Evolutionary conservation across 2,888 invertebrate species (phyloP).

Genomic region (Pyrochroa serraticornis): DNA sequence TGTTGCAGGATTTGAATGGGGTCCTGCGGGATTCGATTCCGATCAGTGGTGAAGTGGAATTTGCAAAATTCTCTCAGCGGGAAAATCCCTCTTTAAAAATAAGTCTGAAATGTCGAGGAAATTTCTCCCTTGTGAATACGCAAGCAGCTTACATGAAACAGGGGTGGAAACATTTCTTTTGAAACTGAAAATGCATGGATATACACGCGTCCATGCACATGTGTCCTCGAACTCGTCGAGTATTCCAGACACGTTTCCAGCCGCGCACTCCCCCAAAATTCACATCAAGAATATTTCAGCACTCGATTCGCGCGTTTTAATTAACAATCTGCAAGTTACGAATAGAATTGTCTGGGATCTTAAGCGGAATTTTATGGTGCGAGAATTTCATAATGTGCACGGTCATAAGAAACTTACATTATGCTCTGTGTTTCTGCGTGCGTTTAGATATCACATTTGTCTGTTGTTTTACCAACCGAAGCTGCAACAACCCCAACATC

Average conservation of each 20-base stretch:
- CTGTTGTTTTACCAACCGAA: conserved; percentile 38
- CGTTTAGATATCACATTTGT: conserved; percentile 39
- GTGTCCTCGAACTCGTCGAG: conserved; percentile 49
- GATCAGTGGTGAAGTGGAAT: background rate
- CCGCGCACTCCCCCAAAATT: conserved; percentile 17
- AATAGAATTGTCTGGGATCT: background rate
- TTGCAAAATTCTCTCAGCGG: conserved; percentile 4
- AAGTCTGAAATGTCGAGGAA: conserved; percentile 55
- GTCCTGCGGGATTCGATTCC: conserved; percentile 41
- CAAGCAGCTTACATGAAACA: conserved; percentile 56
- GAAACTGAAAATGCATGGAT: conserved; percentile 57
- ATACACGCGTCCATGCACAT: conserved; percentile 54
- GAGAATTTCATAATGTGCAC: conserved; percentile 26
- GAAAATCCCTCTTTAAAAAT: conserved; percentile 37
- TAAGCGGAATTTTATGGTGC: conserved; percentile 4
- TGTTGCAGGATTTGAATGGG: conserved; percentile 51
- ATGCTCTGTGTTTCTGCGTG: conserved; percentile 29
- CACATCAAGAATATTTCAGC: background rate
- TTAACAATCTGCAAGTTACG: background rate
- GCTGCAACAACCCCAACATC: conserved; percentile 36
- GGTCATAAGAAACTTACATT: conserved; percentile 31
- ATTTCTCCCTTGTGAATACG: conserved; percentile 59
- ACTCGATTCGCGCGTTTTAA: no score
- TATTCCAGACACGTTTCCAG: conserved; percentile 44
- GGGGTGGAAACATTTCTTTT: conserved; percentile 56